Evolutionary conservation across 2,888 invertebrate genomes (phyloP).

Genomic region (Ellobium chinense): DNA sequence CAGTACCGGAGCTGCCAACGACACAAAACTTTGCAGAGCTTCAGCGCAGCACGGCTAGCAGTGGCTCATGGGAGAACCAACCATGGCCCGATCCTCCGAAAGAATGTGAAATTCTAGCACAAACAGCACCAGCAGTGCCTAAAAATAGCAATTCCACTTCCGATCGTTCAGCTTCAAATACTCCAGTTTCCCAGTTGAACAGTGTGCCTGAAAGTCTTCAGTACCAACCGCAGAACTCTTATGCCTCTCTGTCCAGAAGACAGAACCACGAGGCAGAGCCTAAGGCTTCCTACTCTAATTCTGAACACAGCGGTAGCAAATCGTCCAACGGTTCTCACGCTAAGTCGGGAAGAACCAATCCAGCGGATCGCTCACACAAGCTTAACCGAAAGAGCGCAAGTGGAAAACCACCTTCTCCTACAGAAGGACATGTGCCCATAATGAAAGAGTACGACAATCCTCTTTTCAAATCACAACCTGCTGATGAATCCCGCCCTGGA

Average conservation of each 20-base stretch:
- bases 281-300: background rate
- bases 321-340: background rate
- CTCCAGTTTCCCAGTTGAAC: constrained; percentile 1
- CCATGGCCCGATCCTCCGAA: constrained; percentile 44
- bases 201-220: constrained; percentile 45
- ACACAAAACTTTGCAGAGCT: background rate
- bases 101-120: constrained; percentile 30
- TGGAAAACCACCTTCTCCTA: background rate
- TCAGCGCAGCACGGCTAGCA: background rate
- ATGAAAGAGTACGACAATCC: constrained; percentile 45
- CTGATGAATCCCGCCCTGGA: constrained; percentile 1
- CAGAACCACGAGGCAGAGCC: background rate
- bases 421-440: constrained; percentile 36
- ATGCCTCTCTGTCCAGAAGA: constrained; percentile 18
- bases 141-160: background rate
- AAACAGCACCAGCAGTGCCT: constrained; percentile 6
- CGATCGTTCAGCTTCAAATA: background rate
- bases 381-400: background rate
- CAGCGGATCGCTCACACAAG: background rate
- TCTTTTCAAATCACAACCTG: constrained; percentile 35
- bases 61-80: constrained; percentile 35
- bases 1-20: background rate
- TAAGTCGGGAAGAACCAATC: background rate
- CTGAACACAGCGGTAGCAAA: background rate
- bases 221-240: constrained; percentile 41